A percentile compares a stretch with the other conserved stretches of the same genome.
phyloP scores from a whole-genome alignment of 2,113 vertebrate genomes.

The Rhombomys opimus region DNA sequence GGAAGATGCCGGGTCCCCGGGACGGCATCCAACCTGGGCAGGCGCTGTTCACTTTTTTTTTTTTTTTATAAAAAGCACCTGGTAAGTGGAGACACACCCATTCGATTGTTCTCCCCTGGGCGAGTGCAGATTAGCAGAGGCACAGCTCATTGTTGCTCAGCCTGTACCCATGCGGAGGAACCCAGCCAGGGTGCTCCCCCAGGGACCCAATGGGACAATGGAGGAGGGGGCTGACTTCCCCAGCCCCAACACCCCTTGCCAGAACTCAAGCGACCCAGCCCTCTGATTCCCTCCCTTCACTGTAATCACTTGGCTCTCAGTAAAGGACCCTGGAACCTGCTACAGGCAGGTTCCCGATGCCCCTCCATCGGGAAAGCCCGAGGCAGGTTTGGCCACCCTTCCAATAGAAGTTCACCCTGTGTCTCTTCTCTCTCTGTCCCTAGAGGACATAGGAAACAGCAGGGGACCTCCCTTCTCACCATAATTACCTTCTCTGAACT shows the following conservation, averaged over 20 bases:
- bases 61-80: slow-evolving; percentile 59
- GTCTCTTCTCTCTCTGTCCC: slow-evolving; percentile 43
- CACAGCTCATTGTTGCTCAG: not conserved
- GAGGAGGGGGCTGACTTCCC: not conserved
- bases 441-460: slow-evolving; percentile 64
- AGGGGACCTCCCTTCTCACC: slow-evolving; percentile 27
- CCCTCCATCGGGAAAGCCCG: slow-evolving; percentile 22
- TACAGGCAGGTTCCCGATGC: fast-evolving
- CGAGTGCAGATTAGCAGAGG: not conserved
- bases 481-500: slow-evolving; percentile 37
- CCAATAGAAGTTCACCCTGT: slow-evolving; percentile 47
- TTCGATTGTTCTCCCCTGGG: not conserved
- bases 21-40: not conserved
- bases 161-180: not conserved
- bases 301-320: fast-evolving
- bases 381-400: not conserved
- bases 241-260: not conserved
- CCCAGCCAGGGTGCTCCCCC: not conserved
- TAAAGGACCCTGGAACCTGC: not conserved
- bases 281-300: not conserved
- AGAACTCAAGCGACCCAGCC: fast-evolving
- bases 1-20: not conserved
- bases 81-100: not conserved
- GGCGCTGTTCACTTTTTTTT: not conserved
- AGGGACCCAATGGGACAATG: slow-evolving; percentile 34